Percentiles rank a stretch among this genome's conserved stretches.
phyloP scores from a whole-genome alignment of 2,113 vertebrate species.

The Epinephelus cyanopodus region DNA sequence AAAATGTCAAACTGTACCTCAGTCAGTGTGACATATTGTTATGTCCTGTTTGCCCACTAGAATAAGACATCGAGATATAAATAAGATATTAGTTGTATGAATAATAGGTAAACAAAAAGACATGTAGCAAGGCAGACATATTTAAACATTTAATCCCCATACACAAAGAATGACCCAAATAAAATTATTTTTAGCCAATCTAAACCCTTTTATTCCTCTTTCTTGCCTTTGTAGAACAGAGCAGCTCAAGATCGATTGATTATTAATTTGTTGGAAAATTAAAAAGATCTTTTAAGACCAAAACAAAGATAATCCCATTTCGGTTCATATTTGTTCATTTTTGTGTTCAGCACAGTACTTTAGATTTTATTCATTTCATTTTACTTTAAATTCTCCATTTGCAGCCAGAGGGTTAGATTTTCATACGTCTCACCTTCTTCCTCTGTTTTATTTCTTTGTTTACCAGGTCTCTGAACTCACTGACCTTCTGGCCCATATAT shows the following conservation, averaged over 20 bases:
- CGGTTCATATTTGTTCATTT: background rate
- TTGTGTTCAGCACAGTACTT: background rate
- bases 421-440: background rate
- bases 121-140: too few relatives aligned
- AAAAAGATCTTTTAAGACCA: background rate
- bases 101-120: background rate
- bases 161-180: too few relatives aligned
- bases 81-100: background rate
- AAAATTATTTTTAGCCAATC: background rate
- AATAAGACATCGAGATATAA: too few relatives aligned
- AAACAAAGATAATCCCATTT: background rate
- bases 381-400: too few relatives aligned
- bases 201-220: background rate
- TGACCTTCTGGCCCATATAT: constrained; percentile 30
- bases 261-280: background rate
- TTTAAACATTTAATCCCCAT: too few relatives aligned
- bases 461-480: constrained; percentile 18
- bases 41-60: background rate
- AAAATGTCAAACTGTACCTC: background rate
- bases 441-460: constrained; percentile 39
- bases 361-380: too few relatives aligned
- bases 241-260: background rate
- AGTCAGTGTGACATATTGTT: too few relatives aligned
- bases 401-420: too few relatives aligned
- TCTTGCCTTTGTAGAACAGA: background rate